Conservation (phyloP, 1,140 invertebrate genomes). For the Seison nebaliae region DNA sequence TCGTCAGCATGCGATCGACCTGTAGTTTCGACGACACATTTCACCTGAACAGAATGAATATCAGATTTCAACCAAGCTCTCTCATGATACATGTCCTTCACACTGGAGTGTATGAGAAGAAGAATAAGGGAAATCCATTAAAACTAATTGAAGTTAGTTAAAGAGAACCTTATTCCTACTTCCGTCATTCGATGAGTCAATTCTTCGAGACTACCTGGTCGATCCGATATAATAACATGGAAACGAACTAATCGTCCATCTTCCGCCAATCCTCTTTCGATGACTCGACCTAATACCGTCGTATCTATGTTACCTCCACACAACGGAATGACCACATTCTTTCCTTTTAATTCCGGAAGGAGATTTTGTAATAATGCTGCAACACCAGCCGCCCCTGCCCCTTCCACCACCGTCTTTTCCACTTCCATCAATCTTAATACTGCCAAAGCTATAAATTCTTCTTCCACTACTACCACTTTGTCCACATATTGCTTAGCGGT, state of each 20-base stretch:
- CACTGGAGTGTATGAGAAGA: conserved; percentile 34
- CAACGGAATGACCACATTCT: conserved; percentile 52
- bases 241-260: conserved; percentile 61
- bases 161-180: conserved; percentile 32
- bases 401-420: conserved; percentile 74
- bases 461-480: conserved; percentile 30
- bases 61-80: conserved; percentile 62
- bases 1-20: background rate
- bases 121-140: background rate
- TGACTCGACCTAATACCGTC: conserved; percentile 53
- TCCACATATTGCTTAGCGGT: conserved; percentile 50
- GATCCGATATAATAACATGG: conserved; percentile 53
- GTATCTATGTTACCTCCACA: conserved; percentile 79
- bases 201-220: conserved; percentile 56
- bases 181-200: conserved; percentile 49
- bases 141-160: background rate
- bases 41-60: conserved; percentile 40
- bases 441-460: conserved; percentile 48
- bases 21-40: conserved; percentile 2
- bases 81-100: conserved; percentile 77
- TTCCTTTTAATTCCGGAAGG: conserved; percentile 51
- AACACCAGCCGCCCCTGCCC: conserved; percentile 53
- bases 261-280: conserved; percentile 59
- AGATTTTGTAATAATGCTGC: conserved; percentile 56
- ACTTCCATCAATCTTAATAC: conserved; percentile 57